Evolutionary conservation across 2,888 invertebrate species (phyloP).

Genomic region (Thymelicus lineola): DNA sequence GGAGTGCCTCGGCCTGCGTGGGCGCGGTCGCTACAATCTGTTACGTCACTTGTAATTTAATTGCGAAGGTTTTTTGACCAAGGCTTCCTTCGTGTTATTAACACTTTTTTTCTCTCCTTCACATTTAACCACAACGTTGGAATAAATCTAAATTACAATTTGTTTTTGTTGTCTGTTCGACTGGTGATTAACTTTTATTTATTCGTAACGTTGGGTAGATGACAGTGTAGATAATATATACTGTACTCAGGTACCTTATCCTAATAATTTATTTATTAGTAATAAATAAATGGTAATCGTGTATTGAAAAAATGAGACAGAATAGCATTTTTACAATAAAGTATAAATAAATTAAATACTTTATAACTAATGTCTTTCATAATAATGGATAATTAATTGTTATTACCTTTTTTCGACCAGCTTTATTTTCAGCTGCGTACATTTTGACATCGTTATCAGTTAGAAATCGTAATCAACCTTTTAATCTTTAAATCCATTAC

Average conservation of each 20-base stretch:
- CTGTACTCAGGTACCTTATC: background rate
- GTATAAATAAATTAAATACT: too few relatives aligned
- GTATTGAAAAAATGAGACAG: too few relatives aligned
- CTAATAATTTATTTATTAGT: too few relatives aligned
- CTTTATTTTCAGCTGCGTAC: too few relatives aligned
- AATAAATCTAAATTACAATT: conserved; percentile 24
- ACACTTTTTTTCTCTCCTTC: conserved; percentile 19
- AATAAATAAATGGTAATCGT: too few relatives aligned
- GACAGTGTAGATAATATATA: too few relatives aligned
- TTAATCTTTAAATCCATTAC: background rate
- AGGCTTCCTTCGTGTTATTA: background rate
- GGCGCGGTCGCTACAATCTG: conserved; percentile 2
- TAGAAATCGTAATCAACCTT: background rate
- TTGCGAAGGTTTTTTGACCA: conserved; percentile 10
- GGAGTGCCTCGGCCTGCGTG: too few relatives aligned
- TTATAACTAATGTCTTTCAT: too few relatives aligned
- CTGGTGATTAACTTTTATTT: conserved; percentile 1
- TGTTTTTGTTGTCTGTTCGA: conserved; percentile 6
- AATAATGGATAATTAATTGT: too few relatives aligned
- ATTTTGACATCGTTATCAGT: too few relatives aligned
- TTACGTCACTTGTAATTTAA: conserved; percentile 6
- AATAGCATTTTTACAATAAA: too few relatives aligned
- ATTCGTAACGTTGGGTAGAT: background rate
- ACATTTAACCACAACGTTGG: conserved; percentile 16
- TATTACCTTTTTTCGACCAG: too few relatives aligned